Conservation (phyloP, 2,888 invertebrate species). For the Bellardia bayeri region DNA sequence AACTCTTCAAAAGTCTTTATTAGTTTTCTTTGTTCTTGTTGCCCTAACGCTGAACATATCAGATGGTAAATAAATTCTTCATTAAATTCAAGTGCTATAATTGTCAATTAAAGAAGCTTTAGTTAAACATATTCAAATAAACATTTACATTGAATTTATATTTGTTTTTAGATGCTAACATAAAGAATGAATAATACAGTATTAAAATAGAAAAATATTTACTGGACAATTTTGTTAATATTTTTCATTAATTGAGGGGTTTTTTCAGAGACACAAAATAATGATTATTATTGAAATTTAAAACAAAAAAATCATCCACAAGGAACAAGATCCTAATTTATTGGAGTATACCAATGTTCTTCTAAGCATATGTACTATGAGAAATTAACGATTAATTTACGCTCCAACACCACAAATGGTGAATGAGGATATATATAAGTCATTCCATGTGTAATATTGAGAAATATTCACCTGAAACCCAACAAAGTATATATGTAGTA, state of each 20-base stretch:
- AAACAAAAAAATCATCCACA: no score
- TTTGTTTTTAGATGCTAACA: background rate
- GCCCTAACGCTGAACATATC: slow-evolving; percentile 25
- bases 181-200: background rate
- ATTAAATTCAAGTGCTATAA: slow-evolving; percentile 37
- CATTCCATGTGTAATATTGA: no score
- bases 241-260: background rate
- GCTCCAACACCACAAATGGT: no score
- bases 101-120: slow-evolving; percentile 21
- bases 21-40: slow-evolving; percentile 58
- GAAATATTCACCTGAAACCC: no score
- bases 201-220: background rate
- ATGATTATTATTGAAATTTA: no score
- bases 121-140: background rate
- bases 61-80: slow-evolving; percentile 50
- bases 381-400: no score
- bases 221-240: background rate
- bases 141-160: background rate
- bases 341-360: no score
- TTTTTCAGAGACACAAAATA: background rate
- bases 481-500: no score
- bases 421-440: no score
- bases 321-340: no score
- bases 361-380: no score
- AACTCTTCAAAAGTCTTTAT: slow-evolving; percentile 45